Evolutionary conservation across 2,888 invertebrate species (phyloP).

Genomic region (Leucania comma): DNA sequence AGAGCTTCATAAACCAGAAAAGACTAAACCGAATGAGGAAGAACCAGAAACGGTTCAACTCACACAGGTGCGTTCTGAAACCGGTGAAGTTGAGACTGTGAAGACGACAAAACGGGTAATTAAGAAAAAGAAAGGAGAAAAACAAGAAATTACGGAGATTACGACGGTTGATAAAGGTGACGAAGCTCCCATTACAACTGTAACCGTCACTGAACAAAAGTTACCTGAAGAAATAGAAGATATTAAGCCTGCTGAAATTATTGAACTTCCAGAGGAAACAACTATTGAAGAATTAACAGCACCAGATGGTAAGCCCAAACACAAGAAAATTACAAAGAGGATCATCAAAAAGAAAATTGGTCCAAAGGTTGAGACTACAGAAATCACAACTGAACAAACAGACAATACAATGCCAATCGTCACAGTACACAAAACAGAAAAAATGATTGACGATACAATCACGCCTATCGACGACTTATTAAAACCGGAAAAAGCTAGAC

Average conservation of each 20-base stretch:
- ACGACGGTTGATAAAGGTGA: conserved; percentile 47
- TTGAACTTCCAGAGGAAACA: conserved; percentile 26
- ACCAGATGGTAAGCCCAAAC: conserved; percentile 37
- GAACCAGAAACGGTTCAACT: conserved; percentile 63
- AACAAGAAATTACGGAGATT: conserved; percentile 66
- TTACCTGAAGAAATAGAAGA: conserved; percentile 32
- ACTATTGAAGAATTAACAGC: not conserved
- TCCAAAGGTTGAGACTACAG: conserved; percentile 38
- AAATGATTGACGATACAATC: conserved; percentile 17
- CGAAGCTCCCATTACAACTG: conserved; percentile 43
- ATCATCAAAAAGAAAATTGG: conserved; percentile 45
- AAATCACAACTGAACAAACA: conserved; percentile 32
- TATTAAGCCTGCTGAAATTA: not conserved
- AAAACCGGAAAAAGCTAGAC: not conserved
- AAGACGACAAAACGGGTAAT: conserved; percentile 71
- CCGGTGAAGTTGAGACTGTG: conserved; percentile 69
- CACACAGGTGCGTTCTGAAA: conserved; percentile 59
- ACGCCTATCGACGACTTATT: conserved; percentile 11
- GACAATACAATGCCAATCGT: conserved; percentile 22
- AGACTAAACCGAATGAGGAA: conserved; percentile 54
- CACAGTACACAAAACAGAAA: conserved; percentile 20
- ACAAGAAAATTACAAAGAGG: conserved; percentile 22
- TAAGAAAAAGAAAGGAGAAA: conserved; percentile 60
- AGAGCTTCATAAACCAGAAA: conserved; percentile 44
- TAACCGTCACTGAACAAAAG: conserved; percentile 30